A percentile compares a stretch with the other conserved stretches of the same genome.
Evolutionary conservation across 2,797 vertebrate genomes (phyloP).

Genomic region (Remorina albescens): DNA sequence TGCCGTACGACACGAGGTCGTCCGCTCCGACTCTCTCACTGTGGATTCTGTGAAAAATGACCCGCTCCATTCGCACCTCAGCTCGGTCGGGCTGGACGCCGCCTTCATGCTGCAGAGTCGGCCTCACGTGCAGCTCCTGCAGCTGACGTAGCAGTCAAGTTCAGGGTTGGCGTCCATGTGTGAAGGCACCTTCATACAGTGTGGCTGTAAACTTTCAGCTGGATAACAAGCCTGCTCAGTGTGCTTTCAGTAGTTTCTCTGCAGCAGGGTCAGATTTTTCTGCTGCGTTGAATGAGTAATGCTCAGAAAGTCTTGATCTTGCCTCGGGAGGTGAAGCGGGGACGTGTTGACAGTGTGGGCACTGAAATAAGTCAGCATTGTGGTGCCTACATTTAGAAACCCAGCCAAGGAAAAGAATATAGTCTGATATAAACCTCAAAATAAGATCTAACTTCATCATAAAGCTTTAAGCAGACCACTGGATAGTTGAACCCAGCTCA

Average conservation of each 20-base stretch:
- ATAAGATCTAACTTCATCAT: background rate
- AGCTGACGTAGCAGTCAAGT: background rate
- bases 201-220: conserved; percentile 23
- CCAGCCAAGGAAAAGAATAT: conserved; percentile 2
- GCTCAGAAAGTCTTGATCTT: background rate
- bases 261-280: background rate
- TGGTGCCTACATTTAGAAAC: conserved; percentile 6
- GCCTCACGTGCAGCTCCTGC: background rate
- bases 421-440: conserved; percentile 1
- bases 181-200: background rate
- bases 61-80: too few species aligned
- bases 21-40: too few species aligned
- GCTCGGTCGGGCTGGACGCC: too few species aligned
- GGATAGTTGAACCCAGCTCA: conserved; percentile 1
- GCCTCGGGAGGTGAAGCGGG: too few species aligned
- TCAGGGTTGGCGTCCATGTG: too few species aligned
- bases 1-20: too few species aligned
- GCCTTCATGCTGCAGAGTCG: background rate
- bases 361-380: conserved; percentile 8
- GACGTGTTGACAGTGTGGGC: conserved; percentile 16
- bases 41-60: too few species aligned
- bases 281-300: background rate
- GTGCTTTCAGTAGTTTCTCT: background rate
- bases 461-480: conserved; percentile 9
- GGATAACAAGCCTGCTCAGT: background rate